phyloP scores from a whole-genome alignment of 2,797 vertebrate genomes.

The Dicrostonyx torquatus region DNA sequence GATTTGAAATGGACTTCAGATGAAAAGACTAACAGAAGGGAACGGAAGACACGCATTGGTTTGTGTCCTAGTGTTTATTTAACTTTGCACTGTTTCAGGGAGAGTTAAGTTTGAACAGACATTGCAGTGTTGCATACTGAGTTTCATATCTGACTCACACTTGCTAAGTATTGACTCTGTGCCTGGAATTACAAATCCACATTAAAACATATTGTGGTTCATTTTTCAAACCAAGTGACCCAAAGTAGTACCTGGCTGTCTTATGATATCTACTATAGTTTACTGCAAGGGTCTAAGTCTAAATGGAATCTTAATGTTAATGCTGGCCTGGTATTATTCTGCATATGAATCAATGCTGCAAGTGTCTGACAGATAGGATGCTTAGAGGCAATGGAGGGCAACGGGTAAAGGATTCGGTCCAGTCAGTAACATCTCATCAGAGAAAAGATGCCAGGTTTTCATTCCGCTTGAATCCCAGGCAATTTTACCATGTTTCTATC shows the following conservation, averaged over 20 bases:
- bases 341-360: not conserved
- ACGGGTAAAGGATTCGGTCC: not conserved
- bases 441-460: not conserved
- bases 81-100: not conserved
- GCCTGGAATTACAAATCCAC: not conserved
- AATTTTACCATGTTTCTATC: not conserved
- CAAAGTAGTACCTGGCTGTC: not conserved
- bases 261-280: not conserved
- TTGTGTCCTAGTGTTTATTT: not conserved
- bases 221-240: not conserved
- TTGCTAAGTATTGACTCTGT: not conserved
- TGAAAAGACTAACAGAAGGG: not conserved
- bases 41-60: not conserved
- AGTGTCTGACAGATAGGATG: accelerated
- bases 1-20: not conserved
- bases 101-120: not conserved
- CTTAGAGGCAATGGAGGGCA: not conserved
- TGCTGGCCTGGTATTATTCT: not conserved
- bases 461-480: not conserved
- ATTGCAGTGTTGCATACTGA: not conserved
- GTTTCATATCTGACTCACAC: not conserved
- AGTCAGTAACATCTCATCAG: not conserved
- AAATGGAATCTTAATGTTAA: not conserved
- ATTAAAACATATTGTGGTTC: not conserved
- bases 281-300: not conserved